These are phyloP conservation scores for Thecophora atra DNA, from an alignment of 2,888 invertebrate genomes.

Conservation along the genomic window DNA sequence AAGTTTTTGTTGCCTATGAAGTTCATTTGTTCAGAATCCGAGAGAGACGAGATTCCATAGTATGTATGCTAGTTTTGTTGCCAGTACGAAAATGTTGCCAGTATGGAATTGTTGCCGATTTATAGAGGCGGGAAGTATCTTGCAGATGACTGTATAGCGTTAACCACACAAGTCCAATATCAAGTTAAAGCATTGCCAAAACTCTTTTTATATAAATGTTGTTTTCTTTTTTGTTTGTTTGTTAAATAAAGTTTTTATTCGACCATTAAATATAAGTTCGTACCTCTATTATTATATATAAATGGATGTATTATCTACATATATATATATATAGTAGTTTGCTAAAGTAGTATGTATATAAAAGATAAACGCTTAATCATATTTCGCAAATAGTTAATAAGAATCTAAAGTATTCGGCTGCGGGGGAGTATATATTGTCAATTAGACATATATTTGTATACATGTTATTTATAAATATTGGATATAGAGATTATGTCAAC, in stretches of 20 bases:
- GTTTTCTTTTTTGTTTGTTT: conserved; percentile 36
- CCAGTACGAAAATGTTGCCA: not conserved
- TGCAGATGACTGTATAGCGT: conserved; percentile 18
- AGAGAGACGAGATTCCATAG: too few relatives aligned
- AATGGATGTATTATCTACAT: conserved; percentile 10
- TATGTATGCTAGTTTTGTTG: not conserved
- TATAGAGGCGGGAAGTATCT: conserved; percentile 15
- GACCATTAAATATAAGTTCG: conserved; percentile 33
- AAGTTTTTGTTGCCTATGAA: not conserved
- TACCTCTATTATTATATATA: conserved; percentile 33
- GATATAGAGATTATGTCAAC: conserved; percentile 32
- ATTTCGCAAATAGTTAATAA: conserved; percentile 27
- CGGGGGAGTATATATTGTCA: conserved; percentile 26
- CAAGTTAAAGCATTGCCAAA: conserved; percentile 24
- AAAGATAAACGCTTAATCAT: conserved; percentile 34
- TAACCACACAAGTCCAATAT: not conserved
- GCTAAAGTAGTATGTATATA: conserved; percentile 9
- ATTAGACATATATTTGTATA: conserved; percentile 28
- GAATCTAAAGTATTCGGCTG: conserved; percentile 23
- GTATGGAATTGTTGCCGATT: not conserved
- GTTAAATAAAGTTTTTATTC: conserved; percentile 36
- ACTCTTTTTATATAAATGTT: conserved; percentile 41
- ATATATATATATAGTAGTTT: not conserved
- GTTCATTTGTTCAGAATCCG: not conserved
- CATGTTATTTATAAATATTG: too few relatives aligned